These are phyloP conservation scores for Akabosia matsudoensis DNA, from an alignment of 1,140 invertebrate genomes.

Conservation along the genomic window DNA sequence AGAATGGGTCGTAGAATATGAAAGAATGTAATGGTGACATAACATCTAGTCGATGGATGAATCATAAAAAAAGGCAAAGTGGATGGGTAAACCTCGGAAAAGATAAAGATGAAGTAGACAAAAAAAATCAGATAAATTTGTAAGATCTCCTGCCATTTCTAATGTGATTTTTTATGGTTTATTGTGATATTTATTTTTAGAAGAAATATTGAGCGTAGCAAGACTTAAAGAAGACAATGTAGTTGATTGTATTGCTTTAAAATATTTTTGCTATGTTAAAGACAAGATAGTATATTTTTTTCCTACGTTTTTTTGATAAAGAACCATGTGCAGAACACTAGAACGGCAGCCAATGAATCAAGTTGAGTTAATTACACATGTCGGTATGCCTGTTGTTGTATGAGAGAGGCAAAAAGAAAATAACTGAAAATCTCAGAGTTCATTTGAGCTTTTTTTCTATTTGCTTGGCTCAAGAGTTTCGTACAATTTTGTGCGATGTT, in stretches of 20 bases:
- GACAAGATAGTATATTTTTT: not conserved
- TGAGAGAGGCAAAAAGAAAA: not conserved
- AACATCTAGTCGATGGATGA: not conserved
- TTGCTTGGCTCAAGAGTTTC: no score
- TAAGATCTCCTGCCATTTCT: not conserved
- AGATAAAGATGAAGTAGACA: not conserved
- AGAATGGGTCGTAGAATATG: not conserved
- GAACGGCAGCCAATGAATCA: slow-evolving; percentile 17
- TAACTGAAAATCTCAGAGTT: no score
- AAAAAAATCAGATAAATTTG: not conserved
- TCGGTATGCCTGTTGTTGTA: slow-evolving; percentile 1
- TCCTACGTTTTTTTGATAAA: not conserved
- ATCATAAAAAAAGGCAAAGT: not conserved
- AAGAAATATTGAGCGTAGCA: not conserved
- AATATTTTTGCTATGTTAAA: no score
- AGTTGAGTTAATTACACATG: slow-evolving; percentile 19
- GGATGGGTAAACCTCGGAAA: not conserved
- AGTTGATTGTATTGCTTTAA: no score
- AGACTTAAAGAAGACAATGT: no score
- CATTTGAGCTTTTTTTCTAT: no score
- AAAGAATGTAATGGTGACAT: not conserved
- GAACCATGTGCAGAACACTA: not conserved
- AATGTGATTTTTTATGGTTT: not conserved
- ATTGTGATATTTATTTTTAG: not conserved
- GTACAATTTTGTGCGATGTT: not conserved